Conservation (phyloP, 1,140 invertebrate genomes). For the Harlomillsia oculata region DNA sequence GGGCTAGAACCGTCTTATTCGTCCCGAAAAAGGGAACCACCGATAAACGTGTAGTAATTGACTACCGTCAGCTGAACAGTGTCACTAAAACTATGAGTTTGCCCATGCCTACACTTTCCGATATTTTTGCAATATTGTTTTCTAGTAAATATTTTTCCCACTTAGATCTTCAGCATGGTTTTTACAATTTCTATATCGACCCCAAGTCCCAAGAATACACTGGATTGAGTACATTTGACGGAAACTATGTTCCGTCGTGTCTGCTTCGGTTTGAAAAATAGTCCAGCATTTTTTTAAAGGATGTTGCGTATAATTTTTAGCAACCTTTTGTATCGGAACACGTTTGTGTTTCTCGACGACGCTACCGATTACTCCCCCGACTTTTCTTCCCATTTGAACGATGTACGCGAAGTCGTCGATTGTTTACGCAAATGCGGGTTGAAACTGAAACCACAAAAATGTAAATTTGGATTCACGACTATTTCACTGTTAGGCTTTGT, state of each 20-base stretch:
- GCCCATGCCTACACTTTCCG: slow-evolving; percentile 4
- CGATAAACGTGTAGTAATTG: slow-evolving; percentile 14
- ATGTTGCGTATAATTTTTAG: slow-evolving; percentile 22
- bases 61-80: slow-evolving; percentile 19
- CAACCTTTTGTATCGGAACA: slow-evolving; percentile 1
- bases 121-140: slow-evolving; percentile 8
- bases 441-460: slow-evolving; percentile 37
- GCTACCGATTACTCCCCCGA: slow-evolving; percentile 16
- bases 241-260: slow-evolving; percentile 31
- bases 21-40: slow-evolving; percentile 28
- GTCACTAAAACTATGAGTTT: background rate
- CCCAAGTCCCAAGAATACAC: slow-evolving; percentile 36
- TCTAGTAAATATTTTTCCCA: background rate
- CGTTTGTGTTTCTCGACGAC: slow-evolving; percentile 24
- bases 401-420: slow-evolving; percentile 19
- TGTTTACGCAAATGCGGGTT: slow-evolving; percentile 20
- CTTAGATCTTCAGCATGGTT: slow-evolving; percentile 18
- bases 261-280: slow-evolving; percentile 36
- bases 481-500: slow-evolving; percentile 37
- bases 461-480: slow-evolving; percentile 36
- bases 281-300: slow-evolving; percentile 32
- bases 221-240: slow-evolving; percentile 34
- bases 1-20: slow-evolving; percentile 28
- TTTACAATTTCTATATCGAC: slow-evolving; percentile 21
- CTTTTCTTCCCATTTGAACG: slow-evolving; percentile 20